Conservation (phyloP, 2,888 invertebrate genomes). For the Athetis lepigone region DNA sequence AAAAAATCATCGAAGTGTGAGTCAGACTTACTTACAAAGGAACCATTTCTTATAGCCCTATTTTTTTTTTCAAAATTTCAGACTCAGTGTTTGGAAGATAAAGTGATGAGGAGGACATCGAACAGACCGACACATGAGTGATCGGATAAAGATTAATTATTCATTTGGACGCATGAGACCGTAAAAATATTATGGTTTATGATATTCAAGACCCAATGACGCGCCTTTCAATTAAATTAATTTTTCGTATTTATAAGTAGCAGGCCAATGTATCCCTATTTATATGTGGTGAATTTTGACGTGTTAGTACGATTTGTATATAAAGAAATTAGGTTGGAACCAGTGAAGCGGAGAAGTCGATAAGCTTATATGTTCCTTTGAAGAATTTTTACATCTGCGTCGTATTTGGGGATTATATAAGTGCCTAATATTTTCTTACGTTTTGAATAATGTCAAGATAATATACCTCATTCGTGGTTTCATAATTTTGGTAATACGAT, state of each 20-base stretch:
- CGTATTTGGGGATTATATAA: slow-evolving; percentile 31
- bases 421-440: slow-evolving; percentile 30
- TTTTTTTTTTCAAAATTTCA: too few relatives aligned
- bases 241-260: slow-evolving; percentile 18
- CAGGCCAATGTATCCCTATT: too few relatives aligned
- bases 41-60: too few relatives aligned
- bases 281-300: slow-evolving; percentile 15
- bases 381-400: slow-evolving; percentile 58
- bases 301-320: slow-evolving; percentile 50
- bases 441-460: slow-evolving; percentile 31
- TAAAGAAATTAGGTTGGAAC: slow-evolving; percentile 60
- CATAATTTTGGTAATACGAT: neutral
- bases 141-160: too few relatives aligned
- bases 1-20: too few relatives aligned
- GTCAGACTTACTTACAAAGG: too few relatives aligned
- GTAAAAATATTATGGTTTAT: too few relatives aligned
- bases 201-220: neutral
- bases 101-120: too few relatives aligned
- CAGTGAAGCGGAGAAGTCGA: slow-evolving; percentile 61
- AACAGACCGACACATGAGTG: too few relatives aligned
- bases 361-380: slow-evolving; percentile 62
- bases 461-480: neutral
- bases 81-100: too few relatives aligned
- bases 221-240: neutral
- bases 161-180: too few relatives aligned